Evolutionary conservation across 2,113 vertebrate genomes (phyloP).

Genomic region (Limnothrissa miodon): DNA sequence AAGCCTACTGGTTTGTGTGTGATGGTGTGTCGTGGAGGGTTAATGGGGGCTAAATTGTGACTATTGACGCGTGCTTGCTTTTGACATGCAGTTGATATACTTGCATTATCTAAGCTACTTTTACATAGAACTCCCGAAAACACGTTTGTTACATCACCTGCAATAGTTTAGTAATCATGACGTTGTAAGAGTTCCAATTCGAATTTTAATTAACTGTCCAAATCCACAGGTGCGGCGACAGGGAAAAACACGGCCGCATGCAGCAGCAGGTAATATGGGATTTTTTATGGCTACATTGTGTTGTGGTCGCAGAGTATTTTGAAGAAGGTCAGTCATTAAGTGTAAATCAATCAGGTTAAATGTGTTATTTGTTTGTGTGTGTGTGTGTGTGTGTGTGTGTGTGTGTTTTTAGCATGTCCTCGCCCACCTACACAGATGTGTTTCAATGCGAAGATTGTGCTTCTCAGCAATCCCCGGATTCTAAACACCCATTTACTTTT

Average conservation of each 20-base stretch:
- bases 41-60: too few species aligned
- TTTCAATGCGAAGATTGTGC: constrained; percentile 36
- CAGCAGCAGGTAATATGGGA: neutral
- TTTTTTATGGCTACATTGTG: neutral
- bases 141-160: neutral
- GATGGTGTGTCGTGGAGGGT: too few species aligned
- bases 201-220: constrained; percentile 3
- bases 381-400: neutral
- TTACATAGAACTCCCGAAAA: neutral
- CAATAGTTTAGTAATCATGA: neutral
- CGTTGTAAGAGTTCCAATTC: neutral
- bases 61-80: too few species aligned
- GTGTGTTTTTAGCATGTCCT: constrained; percentile 48
- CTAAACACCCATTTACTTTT: constrained; percentile 22
- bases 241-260: neutral
- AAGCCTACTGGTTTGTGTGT: too few species aligned
- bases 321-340: neutral
- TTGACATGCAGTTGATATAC: too few species aligned
- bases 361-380: neutral
- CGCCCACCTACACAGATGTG: constrained; percentile 37
- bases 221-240: constrained; percentile 10
- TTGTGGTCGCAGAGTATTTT: neutral
- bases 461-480: constrained; percentile 17
- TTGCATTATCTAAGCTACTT: too few species aligned
- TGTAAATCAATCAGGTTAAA: neutral